These are phyloP conservation scores for Rhinolophus sinicus DNA, from an alignment of 2,113 vertebrate species.

Conservation along the genomic window DNA sequence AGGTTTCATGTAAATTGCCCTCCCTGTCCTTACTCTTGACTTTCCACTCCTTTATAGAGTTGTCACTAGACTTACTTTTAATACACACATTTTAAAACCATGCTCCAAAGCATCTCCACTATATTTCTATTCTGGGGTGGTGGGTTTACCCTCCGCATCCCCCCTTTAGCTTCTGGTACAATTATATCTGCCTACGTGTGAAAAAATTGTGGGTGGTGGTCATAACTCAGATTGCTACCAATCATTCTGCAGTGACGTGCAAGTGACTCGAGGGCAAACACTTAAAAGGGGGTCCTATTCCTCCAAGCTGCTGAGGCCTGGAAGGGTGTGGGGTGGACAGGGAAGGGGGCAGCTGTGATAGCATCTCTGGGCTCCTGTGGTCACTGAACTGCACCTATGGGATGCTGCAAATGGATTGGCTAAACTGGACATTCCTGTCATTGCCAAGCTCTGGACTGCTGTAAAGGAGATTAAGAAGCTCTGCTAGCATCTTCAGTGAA, in stretches of 20 bases:
- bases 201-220: fast-evolving
- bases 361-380: constrained; percentile 34
- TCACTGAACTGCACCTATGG: neutral
- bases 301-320: neutral
- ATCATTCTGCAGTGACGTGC: neutral
- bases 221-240: neutral
- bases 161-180: constrained; percentile 27
- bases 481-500: constrained; percentile 41
- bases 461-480: constrained; percentile 56
- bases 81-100: neutral
- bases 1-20: neutral
- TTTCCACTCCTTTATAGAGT: neutral
- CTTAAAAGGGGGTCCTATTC: neutral
- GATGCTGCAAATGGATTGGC: constrained; percentile 54
- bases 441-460: constrained; percentile 59
- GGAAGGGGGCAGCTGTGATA: neutral
- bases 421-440: constrained; percentile 55
- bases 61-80: constrained; percentile 4
- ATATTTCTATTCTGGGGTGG: neutral
- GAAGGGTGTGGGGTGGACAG: neutral
- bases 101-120: fast-evolving
- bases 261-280: neutral
- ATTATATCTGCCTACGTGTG: fast-evolving
- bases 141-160: neutral
- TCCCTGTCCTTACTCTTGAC: neutral